phyloP scores from a whole-genome alignment of 1,140 invertebrate species.

The Heliconius hermathena region DNA sequence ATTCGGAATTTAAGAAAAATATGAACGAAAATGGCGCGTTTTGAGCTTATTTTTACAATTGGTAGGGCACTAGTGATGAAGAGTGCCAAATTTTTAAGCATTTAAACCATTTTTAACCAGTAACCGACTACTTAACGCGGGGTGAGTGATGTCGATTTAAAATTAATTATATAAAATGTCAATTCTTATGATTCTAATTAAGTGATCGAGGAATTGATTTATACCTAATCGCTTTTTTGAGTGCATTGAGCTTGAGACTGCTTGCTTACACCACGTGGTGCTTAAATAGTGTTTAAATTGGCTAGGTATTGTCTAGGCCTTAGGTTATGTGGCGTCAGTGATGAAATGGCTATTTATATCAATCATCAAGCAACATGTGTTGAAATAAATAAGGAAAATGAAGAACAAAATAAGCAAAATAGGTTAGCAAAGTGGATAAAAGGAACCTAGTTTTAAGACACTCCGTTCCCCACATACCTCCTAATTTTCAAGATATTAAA shows the following conservation, averaged over 20 bases:
- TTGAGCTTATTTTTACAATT: constrained; percentile 33
- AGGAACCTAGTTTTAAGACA: too few species aligned
- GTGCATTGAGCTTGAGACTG: constrained; percentile 28
- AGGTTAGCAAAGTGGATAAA: too few species aligned
- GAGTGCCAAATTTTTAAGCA: constrained; percentile 30
- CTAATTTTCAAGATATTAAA: too few species aligned
- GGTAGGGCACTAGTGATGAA: constrained; percentile 13
- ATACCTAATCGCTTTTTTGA: constrained; percentile 19
- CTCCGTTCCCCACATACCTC: too few species aligned
- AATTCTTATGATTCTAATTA: constrained; percentile 25
- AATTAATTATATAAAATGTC: constrained; percentile 11
- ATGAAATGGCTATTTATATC: not conserved
- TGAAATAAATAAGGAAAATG: not conserved
- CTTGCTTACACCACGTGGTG: constrained; percentile 42
- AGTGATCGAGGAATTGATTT: constrained; percentile 26
- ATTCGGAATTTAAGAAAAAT: not conserved
- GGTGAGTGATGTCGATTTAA: constrained; percentile 8
- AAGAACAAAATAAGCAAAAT: not conserved
- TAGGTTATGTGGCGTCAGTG: constrained; percentile 7
- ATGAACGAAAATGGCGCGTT: not conserved
- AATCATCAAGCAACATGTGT: not conserved
- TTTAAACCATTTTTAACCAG: constrained; percentile 29
- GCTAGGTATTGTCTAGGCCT: constrained; percentile 4
- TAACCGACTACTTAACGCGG: constrained; percentile 22
- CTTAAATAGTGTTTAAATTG: constrained; percentile 28